These are phyloP conservation scores for Lytechinus variegatus DNA, from an alignment of 35 echinoderm and acorn worm genomes.

Conservation along the genomic window DNA sequence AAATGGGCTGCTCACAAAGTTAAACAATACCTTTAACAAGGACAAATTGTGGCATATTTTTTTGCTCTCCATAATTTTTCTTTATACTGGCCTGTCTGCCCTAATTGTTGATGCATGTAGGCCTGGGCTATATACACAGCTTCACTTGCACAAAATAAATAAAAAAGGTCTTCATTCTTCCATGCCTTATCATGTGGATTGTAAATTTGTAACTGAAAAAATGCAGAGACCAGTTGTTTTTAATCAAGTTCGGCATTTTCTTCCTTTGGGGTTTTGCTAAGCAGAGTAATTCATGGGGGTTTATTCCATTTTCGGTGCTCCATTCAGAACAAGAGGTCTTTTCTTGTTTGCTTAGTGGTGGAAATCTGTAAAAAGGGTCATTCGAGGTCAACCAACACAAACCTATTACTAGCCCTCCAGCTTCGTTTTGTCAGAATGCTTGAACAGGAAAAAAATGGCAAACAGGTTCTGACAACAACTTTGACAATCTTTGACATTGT, in stretches of 20 bases:
- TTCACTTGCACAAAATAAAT: too few relatives aligned
- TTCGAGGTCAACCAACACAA: slow-evolving; percentile 28
- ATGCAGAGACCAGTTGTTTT: neutral
- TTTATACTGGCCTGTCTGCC: too few relatives aligned
- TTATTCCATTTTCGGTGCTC: neutral
- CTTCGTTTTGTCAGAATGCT: slow-evolving; percentile 30
- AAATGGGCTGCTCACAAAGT: too few relatives aligned
- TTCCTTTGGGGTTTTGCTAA: slow-evolving; percentile 14
- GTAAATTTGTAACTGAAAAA: neutral
- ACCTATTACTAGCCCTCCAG: slow-evolving; percentile 42
- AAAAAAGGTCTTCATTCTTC: neutral
- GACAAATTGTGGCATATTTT: too few relatives aligned
- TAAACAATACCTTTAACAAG: too few relatives aligned
- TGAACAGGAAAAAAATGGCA: neutral
- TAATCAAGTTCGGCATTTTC: slow-evolving; percentile 27
- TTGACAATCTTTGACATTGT: slow-evolving; percentile 17
- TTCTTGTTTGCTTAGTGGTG: slow-evolving; percentile 34
- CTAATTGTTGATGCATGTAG: too few relatives aligned
- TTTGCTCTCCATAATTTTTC: too few relatives aligned
- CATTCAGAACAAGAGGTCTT: slow-evolving; percentile 31
- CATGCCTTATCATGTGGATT: neutral
- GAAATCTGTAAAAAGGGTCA: slow-evolving; percentile 49
- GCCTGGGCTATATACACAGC: too few relatives aligned
- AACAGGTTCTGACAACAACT: slow-evolving; percentile 36
- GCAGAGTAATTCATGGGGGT: slow-evolving; percentile 35